Conservation (phyloP, 2,888 invertebrate genomes). For the Diarsia dahlii region DNA sequence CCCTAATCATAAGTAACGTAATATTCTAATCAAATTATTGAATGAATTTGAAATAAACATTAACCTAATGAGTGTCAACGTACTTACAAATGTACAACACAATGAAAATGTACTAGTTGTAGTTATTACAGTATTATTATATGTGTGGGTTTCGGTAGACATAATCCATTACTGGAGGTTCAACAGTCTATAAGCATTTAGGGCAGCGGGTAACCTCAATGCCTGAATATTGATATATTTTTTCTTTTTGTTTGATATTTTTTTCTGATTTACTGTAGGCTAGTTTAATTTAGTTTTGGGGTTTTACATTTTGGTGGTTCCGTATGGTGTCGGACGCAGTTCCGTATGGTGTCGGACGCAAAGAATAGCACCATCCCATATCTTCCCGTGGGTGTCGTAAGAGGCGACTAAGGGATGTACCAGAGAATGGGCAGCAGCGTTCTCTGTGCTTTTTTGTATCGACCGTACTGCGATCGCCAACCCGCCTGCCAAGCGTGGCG, state of each 20-base stretch:
- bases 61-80: slow-evolving; percentile 25
- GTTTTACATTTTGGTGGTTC: no score
- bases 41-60: slow-evolving; percentile 34
- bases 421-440: no score
- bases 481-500: no score
- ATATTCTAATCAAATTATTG: slow-evolving; percentile 28
- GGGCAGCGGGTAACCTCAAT: slow-evolving; percentile 40
- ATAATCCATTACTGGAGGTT: slow-evolving; percentile 43
- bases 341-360: no score
- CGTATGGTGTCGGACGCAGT: no score
- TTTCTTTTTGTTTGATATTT: slow-evolving; percentile 10
- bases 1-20: slow-evolving; percentile 3
- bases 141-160: slow-evolving; percentile 13
- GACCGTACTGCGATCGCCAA: no score
- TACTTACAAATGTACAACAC: not conserved
- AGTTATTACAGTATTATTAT: slow-evolving; percentile 1
- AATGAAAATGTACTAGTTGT: slow-evolving; percentile 5
- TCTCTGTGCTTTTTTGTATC: no score
- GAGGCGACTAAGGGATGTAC: no score
- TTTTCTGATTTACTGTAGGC: no score
- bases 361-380: no score
- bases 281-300: slow-evolving; percentile 14
- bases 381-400: no score
- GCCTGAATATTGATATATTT: slow-evolving; percentile 2
- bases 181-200: slow-evolving; percentile 36